Conservation (phyloP, 2,797 vertebrate species). For the Pagetopsis macropterus region DNA sequence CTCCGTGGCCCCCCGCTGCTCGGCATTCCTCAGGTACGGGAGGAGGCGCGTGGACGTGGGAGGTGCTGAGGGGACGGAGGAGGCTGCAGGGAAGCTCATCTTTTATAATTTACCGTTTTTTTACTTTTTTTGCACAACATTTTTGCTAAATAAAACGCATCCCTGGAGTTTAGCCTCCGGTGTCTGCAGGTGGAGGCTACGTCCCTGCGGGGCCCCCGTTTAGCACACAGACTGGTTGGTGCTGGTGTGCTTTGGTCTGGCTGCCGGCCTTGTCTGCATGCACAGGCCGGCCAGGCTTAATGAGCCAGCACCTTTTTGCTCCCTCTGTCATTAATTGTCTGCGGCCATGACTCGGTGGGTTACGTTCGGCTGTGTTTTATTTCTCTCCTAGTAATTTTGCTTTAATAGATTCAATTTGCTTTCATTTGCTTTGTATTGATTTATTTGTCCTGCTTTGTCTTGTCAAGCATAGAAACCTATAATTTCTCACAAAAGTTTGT, state of each 20-base stretch:
- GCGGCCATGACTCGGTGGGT: constrained; percentile 54
- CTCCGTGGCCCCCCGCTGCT: constrained; percentile 59
- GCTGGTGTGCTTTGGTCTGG: constrained; percentile 49
- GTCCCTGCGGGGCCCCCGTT: constrained; percentile 21
- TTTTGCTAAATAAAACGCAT: constrained; percentile 51
- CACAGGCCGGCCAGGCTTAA: constrained; percentile 62
- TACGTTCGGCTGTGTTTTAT: constrained; percentile 47
- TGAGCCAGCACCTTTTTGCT: constrained; percentile 72
- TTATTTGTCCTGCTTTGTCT: constrained; percentile 80
- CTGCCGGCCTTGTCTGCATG: constrained; percentile 54
- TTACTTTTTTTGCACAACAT: constrained; percentile 5
- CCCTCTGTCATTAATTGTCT: constrained; percentile 75
- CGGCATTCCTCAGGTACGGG: constrained; percentile 69
- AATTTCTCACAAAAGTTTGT: constrained; percentile 76
- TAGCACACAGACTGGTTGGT: constrained; percentile 36
- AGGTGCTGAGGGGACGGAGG: constrained; percentile 35
- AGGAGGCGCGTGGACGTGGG: constrained; percentile 35
- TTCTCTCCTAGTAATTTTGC: constrained; percentile 71
- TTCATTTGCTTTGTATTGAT: constrained; percentile 83
- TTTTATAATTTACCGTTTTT: constrained; percentile 30
- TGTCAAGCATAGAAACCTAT: constrained; percentile 76
- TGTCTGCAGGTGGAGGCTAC: constrained; percentile 47
- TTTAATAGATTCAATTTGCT: constrained; percentile 83
- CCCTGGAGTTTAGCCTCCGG: constrained; percentile 45
- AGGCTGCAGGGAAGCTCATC: constrained; percentile 36